These are phyloP conservation scores for Siniperca obscura DNA, from an alignment of 2,797 vertebrate species.

Conservation along the genomic window DNA sequence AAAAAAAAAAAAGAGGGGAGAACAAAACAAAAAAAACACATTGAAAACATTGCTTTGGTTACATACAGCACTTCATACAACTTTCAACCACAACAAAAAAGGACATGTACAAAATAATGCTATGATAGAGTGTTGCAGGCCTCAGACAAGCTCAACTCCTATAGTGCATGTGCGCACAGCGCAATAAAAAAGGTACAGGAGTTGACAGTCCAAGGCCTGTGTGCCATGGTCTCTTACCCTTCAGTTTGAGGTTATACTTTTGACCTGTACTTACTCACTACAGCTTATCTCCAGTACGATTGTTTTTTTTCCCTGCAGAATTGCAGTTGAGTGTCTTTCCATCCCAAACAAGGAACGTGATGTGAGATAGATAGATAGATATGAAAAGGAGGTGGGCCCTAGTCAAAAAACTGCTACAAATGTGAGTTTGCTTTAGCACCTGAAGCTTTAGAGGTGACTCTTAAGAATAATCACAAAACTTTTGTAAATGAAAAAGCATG, in stretches of 20 bases:
- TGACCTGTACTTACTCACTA: slow-evolving; percentile 72
- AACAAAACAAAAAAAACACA: slow-evolving; percentile 19
- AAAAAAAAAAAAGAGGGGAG: not conserved
- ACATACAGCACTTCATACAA: slow-evolving; percentile 77
- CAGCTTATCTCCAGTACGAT: slow-evolving; percentile 71
- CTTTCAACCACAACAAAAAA: slow-evolving; percentile 76
- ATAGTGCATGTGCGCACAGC: slow-evolving; percentile 90
- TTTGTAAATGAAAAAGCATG: slow-evolving; percentile 42
- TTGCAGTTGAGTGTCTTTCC: slow-evolving; percentile 72
- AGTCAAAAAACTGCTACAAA: slow-evolving; percentile 71
- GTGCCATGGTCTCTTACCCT: slow-evolving; percentile 80
- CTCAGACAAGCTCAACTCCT: slow-evolving; percentile 76
- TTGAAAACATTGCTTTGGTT: slow-evolving; percentile 76
- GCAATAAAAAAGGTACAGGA: slow-evolving; percentile 84
- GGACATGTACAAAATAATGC: slow-evolving; percentile 79
- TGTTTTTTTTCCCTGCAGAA: slow-evolving; percentile 82
- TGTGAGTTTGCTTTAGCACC: slow-evolving; percentile 75
- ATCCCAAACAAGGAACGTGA: slow-evolving; percentile 54
- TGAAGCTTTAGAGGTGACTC: slow-evolving; percentile 57
- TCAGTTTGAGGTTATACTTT: slow-evolving; percentile 76
- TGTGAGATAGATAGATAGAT: too few species aligned
- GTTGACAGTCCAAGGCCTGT: slow-evolving; percentile 72
- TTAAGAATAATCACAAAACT: slow-evolving; percentile 55
- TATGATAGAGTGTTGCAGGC: slow-evolving; percentile 79
- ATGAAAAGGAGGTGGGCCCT: slow-evolving; percentile 41